Percentiles rank a stretch among this genome's conserved stretches.
Conservation (phyloP, 2,797 vertebrate genomes). For the Clamator glandarius region DNA sequence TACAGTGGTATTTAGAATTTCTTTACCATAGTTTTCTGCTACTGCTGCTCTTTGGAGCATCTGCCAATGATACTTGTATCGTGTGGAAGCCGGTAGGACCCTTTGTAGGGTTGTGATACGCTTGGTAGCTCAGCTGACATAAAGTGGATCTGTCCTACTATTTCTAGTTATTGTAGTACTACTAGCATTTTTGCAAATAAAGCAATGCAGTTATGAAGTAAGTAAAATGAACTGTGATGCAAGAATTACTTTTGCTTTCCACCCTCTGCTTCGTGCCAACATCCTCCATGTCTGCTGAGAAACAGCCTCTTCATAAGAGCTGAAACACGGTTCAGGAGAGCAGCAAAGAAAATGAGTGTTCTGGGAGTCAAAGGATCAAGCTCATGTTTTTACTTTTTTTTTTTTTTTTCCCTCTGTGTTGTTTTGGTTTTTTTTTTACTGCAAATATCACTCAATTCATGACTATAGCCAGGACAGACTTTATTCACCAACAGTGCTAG, state of each 20-base stretch:
- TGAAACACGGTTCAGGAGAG: background rate
- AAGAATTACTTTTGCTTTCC: background rate
- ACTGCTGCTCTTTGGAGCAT: background rate
- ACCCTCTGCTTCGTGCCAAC: background rate
- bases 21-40: background rate
- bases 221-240: background rate
- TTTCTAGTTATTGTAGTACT: background rate
- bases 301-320: rapidly evolving
- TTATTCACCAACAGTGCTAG: background rate
- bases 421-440: background rate
- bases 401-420: background rate
- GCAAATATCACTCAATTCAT: background rate
- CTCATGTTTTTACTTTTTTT: background rate
- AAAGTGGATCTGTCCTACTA: background rate
- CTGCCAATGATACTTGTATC: background rate
- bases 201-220: background rate
- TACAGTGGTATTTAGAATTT: background rate
- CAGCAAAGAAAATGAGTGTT: background rate
- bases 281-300: background rate
- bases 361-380: background rate
- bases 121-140: background rate
- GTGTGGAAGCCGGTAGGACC: background rate
- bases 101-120: background rate
- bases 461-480: rapidly evolving
- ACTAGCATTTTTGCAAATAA: rapidly evolving